phyloP scores from a whole-genome alignment of 1,140 invertebrate genomes.

The Calliphora vicina region DNA sequence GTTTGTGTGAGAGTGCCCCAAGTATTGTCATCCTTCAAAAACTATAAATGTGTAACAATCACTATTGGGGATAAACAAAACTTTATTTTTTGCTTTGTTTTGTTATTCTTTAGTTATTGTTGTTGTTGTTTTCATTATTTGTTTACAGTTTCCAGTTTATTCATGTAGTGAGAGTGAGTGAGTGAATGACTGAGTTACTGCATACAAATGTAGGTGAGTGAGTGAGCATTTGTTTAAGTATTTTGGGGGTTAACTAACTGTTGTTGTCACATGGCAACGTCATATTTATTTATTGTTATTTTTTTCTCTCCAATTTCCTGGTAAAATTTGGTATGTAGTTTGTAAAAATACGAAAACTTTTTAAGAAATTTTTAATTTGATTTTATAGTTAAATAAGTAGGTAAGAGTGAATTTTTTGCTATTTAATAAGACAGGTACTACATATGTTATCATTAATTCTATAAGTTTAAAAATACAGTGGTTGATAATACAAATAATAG shows the following conservation, averaged over 20 bases:
- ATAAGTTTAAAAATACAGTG: too few species aligned
- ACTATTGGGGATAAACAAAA: constrained; percentile 4
- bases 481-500: too few species aligned
- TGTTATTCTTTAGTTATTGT: neutral
- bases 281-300: neutral
- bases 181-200: neutral
- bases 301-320: neutral
- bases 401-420: too few species aligned
- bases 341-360: too few species aligned
- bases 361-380: too few species aligned
- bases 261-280: neutral
- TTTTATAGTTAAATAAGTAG: too few species aligned
- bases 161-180: neutral
- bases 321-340: too few species aligned
- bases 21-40: constrained; percentile 8
- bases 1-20: neutral
- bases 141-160: constrained; percentile 9
- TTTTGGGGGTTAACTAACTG: neutral
- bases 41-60: neutral
- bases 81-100: neutral
- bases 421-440: too few species aligned
- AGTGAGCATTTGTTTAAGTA: neutral
- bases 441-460: too few species aligned
- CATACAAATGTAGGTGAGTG: neutral
- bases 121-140: constrained; percentile 7